Conservation (phyloP, 2,113 vertebrate genomes). For the Tragelaphus buxtoni region DNA sequence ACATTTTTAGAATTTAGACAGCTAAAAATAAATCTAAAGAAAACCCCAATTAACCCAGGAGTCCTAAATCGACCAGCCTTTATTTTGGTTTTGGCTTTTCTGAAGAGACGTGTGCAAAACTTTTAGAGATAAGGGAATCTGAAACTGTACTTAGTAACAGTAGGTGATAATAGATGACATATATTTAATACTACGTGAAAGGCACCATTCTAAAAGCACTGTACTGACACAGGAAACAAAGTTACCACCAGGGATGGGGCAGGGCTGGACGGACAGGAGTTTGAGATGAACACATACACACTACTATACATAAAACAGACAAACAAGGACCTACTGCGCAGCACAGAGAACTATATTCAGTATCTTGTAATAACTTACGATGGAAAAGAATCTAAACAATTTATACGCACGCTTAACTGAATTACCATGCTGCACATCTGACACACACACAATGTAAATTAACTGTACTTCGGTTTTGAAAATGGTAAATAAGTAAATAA, state of each 20-base stretch:
- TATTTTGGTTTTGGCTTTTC: neutral
- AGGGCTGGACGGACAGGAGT: neutral
- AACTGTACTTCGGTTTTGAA: neutral
- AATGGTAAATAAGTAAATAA: neutral
- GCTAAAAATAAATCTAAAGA: neutral
- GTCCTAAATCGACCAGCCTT: neutral
- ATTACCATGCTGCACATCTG: neutral
- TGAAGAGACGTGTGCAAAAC: neutral
- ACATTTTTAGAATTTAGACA: neutral
- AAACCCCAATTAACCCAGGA: neutral
- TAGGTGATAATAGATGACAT: neutral
- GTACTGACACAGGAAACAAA: neutral
- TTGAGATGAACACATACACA: neutral
- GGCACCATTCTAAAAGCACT: neutral
- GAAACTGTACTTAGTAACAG: neutral
- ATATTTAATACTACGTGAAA: neutral
- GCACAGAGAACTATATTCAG: neutral
- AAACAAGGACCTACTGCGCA: neutral
- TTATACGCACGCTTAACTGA: neutral
- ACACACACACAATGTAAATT: neutral
- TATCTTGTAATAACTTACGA: neutral
- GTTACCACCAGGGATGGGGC: neutral
- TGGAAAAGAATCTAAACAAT: neutral
- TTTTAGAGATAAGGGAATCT: neutral
- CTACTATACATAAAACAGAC: neutral